Percentiles rank a stretch among this genome's conserved stretches.
Conservation (phyloP, 2,113 vertebrate genomes). For the Aegithalos caudatus region DNA sequence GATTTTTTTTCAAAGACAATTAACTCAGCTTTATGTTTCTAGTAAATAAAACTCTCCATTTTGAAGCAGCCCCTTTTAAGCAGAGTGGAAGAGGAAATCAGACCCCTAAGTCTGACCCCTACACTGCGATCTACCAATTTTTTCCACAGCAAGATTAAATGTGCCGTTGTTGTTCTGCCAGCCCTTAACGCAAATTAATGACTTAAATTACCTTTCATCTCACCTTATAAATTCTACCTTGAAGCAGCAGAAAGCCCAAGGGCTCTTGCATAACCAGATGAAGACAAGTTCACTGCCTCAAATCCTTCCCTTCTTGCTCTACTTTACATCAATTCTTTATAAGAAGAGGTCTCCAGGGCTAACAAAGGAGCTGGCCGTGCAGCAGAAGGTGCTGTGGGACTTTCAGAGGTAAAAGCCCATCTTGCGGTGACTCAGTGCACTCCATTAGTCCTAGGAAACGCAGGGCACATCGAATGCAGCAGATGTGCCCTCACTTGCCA, state of each 20-base stretch:
- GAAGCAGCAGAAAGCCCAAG: conserved; percentile 62
- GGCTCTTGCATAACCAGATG: conserved; percentile 62
- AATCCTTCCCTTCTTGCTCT: conserved; percentile 52
- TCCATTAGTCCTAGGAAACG: conserved; percentile 59
- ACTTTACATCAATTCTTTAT: conserved; percentile 65
- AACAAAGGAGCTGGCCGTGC: conserved; percentile 19
- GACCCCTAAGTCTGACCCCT: conserved; percentile 8
- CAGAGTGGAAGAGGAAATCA: background rate
- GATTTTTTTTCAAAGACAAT: background rate
- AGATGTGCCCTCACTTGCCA: conserved; percentile 68
- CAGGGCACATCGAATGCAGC: conserved; percentile 6
- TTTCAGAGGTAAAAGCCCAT: conserved; percentile 33
- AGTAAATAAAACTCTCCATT: conserved; percentile 32
- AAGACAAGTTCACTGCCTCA: conserved; percentile 53
- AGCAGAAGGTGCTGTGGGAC: conserved; percentile 59
- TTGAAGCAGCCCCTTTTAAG: background rate
- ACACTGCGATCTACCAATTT: background rate
- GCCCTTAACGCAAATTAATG: conserved; percentile 68
- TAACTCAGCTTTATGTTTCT: conserved; percentile 8
- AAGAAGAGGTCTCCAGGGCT: conserved; percentile 60
- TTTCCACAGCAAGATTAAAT: conserved; percentile 49
- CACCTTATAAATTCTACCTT: conserved; percentile 73
- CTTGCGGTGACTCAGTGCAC: background rate
- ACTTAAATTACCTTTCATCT: conserved; percentile 71
- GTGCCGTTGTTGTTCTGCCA: conserved; percentile 54